Evolutionary conservation across 2,113 vertebrate genomes (phyloP).

Genomic region (Athene noctua): DNA sequence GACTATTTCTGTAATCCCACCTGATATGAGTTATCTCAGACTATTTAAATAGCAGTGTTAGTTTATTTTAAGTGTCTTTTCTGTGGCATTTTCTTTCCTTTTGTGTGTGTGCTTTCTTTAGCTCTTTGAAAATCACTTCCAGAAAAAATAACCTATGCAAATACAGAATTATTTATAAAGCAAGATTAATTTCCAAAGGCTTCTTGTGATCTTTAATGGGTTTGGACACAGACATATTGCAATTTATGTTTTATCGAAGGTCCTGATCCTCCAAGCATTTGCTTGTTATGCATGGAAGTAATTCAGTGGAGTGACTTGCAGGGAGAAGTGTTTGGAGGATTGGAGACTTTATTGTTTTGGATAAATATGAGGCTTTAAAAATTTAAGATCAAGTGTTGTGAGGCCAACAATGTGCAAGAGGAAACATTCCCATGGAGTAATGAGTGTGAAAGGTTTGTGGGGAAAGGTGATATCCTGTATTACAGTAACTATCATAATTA

Average conservation of each 20-base stretch:
- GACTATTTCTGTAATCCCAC: background rate
- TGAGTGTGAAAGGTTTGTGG: background rate
- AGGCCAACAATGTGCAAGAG: background rate
- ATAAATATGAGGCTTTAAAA: background rate
- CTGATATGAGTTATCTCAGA: background rate
- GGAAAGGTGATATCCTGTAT: conserved; percentile 43
- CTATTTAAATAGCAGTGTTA: background rate
- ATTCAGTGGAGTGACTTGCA: background rate
- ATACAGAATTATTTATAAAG: background rate
- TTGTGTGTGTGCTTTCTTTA: background rate
- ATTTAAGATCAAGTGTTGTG: background rate
- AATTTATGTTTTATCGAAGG: background rate
- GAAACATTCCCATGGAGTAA: background rate
- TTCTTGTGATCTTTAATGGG: background rate
- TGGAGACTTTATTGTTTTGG: background rate
- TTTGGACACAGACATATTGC: background rate
- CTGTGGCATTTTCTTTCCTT: background rate
- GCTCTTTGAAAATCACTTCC: background rate
- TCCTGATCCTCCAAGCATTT: background rate
- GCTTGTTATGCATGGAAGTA: background rate
- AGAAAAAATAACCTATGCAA: conserved; percentile 19
- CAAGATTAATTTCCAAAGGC: background rate
- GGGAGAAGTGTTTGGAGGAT: background rate
- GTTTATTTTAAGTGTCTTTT: conserved; percentile 28
- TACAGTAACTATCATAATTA: background rate